Evolutionary conservation across 2,113 vertebrate genomes (phyloP).

Genomic region (Halichoeres trimaculatus): DNA sequence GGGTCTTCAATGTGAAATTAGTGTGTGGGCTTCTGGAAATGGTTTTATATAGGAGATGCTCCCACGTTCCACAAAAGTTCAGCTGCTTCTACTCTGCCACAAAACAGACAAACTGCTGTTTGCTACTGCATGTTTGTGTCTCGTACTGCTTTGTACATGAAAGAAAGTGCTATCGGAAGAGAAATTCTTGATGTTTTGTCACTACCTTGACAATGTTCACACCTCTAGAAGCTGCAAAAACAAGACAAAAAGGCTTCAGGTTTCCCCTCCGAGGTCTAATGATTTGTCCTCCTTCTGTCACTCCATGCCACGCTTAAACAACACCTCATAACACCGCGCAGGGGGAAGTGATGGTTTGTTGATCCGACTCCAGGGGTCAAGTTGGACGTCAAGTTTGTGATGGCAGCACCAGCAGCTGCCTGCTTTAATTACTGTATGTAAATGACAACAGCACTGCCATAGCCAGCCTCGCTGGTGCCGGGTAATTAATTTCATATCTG

Average conservation of each 20-base stretch:
- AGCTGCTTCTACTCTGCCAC: conserved; percentile 2
- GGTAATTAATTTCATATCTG: conserved; percentile 83
- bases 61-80: conserved; percentile 7
- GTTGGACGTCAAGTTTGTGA: conserved; percentile 68
- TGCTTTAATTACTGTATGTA: conserved; percentile 80
- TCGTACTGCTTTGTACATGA: conserved; percentile 20
- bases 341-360: conserved; percentile 45
- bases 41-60: background rate
- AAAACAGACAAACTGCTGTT: background rate
- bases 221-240: conserved; percentile 14
- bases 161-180: conserved; percentile 5
- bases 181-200: conserved; percentile 31
- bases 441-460: conserved; percentile 73
- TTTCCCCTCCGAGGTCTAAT: conserved; percentile 4
- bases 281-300: conserved; percentile 18
- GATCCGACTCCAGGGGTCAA: conserved; percentile 56
- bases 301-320: conserved; percentile 16
- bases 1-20: conserved; percentile 35
- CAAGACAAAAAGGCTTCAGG: conserved; percentile 9
- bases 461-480: conserved; percentile 68
- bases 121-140: conserved; percentile 13
- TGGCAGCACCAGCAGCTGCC: conserved; percentile 76
- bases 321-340: conserved; percentile 21
- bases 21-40: conserved; percentile 40
- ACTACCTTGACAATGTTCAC: conserved; percentile 26